Percentiles rank a stretch among this genome's conserved stretches.
phyloP scores from a whole-genome alignment of 2,113 vertebrate genomes.

The Myanophis thanlyinensis region DNA sequence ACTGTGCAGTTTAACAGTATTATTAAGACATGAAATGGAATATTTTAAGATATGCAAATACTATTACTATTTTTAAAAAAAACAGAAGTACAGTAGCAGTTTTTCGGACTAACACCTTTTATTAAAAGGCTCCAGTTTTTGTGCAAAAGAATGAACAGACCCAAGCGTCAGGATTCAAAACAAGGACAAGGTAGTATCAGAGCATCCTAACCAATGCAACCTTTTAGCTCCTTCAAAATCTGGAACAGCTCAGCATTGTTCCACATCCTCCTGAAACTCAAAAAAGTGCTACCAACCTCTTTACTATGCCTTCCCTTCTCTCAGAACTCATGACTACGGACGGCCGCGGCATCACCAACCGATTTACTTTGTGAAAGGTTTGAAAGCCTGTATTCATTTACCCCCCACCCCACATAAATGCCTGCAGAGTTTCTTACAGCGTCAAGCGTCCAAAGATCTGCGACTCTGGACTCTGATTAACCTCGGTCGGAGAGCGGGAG shows the following conservation, averaged over 20 bases:
- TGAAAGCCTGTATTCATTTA: not conserved
- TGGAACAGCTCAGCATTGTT: not conserved
- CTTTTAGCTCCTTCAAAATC: not conserved
- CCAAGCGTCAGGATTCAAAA: not conserved
- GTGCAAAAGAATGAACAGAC: not conserved
- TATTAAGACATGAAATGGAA: not conserved
- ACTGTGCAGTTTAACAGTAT: not conserved
- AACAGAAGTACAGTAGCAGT: not conserved
- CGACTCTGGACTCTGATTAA: not conserved
- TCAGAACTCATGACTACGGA: not conserved
- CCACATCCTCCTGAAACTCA: not conserved
- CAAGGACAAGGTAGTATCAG: not conserved
- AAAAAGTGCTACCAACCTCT: not conserved
- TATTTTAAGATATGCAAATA: not conserved
- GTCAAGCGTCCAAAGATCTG: not conserved
- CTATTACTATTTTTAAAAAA: not conserved
- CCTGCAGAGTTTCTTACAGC: not conserved
- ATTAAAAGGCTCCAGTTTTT: not conserved
- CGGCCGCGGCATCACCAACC: not conserved
- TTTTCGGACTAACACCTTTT: not conserved
- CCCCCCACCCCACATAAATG: not conserved
- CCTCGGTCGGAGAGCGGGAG: not conserved
- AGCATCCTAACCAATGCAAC: not conserved
- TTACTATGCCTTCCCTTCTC: not conserved
- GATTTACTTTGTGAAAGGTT: not conserved